phyloP scores from a whole-genome alignment of 2,797 vertebrate genomes.

The Karalla daura region DNA sequence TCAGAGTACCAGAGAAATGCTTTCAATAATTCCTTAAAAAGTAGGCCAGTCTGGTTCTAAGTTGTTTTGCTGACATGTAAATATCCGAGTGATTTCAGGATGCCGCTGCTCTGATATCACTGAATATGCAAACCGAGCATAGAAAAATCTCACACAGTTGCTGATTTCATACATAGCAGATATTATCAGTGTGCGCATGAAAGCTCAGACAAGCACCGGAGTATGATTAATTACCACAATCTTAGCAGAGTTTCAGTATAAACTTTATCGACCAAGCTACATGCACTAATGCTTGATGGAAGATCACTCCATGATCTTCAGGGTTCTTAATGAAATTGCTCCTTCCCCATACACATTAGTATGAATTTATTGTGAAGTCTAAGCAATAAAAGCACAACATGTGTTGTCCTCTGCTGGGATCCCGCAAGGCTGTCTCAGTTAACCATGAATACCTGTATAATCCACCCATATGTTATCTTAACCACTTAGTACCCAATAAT shows the following conservation, averaged over 20 bases:
- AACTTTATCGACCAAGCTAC: constrained; percentile 1
- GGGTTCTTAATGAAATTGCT: not conserved
- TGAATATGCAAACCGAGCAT: constrained; percentile 25
- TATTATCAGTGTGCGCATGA: constrained; percentile 6
- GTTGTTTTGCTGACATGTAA: constrained; percentile 40
- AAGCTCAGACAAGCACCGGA: constrained; percentile 14
- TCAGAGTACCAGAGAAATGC: constrained; percentile 21
- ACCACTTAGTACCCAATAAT: too few species aligned
- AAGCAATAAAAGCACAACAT: not conserved
- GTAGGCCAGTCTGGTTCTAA: constrained; percentile 31
- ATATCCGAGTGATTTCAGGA: constrained; percentile 46
- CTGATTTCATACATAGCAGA: constrained; percentile 31
- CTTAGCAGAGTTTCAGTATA: constrained; percentile 18
- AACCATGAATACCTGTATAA: too few species aligned
- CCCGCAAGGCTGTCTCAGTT: not conserved
- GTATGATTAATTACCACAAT: constrained; percentile 42
- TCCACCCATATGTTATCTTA: too few species aligned
- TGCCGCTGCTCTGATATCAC: not conserved
- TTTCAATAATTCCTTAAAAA: constrained; percentile 41
- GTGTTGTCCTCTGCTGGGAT: not conserved
- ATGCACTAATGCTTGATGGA: constrained; percentile 4
- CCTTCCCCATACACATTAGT: not conserved
- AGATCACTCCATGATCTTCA: not conserved
- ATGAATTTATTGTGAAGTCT: not conserved
- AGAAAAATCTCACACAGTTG: constrained; percentile 22